These are phyloP conservation scores for Amaurobius ferox DNA, from an alignment of 2,888 invertebrate species.

Conservation along the genomic window DNA sequence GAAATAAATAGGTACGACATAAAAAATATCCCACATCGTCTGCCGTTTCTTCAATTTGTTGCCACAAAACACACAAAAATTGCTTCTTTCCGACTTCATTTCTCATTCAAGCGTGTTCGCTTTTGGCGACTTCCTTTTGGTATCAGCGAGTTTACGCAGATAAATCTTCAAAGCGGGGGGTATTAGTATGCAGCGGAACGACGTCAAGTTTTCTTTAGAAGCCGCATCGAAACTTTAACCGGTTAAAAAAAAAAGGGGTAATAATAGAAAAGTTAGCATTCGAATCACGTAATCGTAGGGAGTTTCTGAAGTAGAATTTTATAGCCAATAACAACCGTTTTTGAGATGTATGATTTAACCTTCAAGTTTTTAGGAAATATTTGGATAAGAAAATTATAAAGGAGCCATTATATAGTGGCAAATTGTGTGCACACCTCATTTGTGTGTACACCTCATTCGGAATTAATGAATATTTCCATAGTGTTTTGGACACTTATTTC, in stretches of 20 bases:
- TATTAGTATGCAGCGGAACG: background rate
- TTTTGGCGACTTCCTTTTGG: background rate
- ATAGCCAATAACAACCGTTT: no score
- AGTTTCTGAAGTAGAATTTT: background rate
- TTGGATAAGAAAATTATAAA: no score
- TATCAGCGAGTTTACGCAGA: background rate
- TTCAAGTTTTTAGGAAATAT: no score
- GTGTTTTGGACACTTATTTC: no score
- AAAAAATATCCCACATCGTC: no score
- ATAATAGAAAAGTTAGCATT: background rate
- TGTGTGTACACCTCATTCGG: no score
- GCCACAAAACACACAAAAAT: background rate
- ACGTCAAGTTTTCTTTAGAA: slow-evolving; percentile 5
- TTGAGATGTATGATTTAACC: no score
- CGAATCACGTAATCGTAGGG: background rate
- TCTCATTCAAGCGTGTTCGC: background rate
- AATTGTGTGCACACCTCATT: no score
- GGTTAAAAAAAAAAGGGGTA: background rate
- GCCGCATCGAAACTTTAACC: background rate
- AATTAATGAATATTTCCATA: no score
- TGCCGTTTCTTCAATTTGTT: no score
- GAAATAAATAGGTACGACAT: no score
- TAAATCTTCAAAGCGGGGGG: background rate
- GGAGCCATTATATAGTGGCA: no score
- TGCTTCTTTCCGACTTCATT: background rate